A percentile compares a stretch with the other conserved stretches of the same genome.
Evolutionary conservation across 2,888 invertebrate species (phyloP).

Genomic region (Amphimallon solstitiale): DNA sequence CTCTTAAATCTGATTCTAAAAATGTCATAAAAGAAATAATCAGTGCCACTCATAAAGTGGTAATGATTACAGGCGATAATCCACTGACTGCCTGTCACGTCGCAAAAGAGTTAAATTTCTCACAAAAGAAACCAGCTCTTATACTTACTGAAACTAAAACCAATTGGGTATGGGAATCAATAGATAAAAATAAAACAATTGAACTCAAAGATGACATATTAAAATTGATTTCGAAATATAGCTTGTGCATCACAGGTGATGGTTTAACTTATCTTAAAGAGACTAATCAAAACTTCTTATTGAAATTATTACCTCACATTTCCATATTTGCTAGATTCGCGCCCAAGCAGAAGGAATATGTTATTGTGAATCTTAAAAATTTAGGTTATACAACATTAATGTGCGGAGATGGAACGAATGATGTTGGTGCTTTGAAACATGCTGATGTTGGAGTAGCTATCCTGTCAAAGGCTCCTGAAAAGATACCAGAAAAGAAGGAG

Average conservation of each 20-base stretch:
- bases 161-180: constrained; percentile 82
- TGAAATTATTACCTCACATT: constrained; percentile 82
- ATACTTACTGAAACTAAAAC: constrained; percentile 68
- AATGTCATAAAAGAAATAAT: constrained; percentile 94
- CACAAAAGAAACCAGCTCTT: constrained; percentile 74
- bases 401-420: constrained; percentile 99
- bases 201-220: constrained; percentile 63
- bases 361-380: constrained; percentile 88
- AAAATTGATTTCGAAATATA: constrained; percentile 78
- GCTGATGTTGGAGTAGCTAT: constrained; percentile 97
- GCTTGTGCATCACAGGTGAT: constrained; percentile 96
- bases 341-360: constrained; percentile 98
- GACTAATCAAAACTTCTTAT: constrained; percentile 71
- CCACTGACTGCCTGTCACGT: constrained; percentile 99
- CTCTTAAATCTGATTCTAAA: constrained; percentile 95
- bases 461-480: constrained; percentile 82
- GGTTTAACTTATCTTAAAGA: constrained; percentile 78
- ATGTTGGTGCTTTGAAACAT: constrained; percentile 98
- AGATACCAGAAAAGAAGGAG: constrained; percentile 59
- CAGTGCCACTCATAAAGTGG: constrained; percentile 92
- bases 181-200: constrained; percentile 71
- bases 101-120: constrained; percentile 91
- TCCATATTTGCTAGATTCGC: constrained; percentile 96
- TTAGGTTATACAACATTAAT: constrained; percentile 92
- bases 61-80: constrained; percentile 99